These are phyloP conservation scores for Trididemnum nubilum DNA, from an alignment of 23 tunicate genomes.

Conservation along the genomic window DNA sequence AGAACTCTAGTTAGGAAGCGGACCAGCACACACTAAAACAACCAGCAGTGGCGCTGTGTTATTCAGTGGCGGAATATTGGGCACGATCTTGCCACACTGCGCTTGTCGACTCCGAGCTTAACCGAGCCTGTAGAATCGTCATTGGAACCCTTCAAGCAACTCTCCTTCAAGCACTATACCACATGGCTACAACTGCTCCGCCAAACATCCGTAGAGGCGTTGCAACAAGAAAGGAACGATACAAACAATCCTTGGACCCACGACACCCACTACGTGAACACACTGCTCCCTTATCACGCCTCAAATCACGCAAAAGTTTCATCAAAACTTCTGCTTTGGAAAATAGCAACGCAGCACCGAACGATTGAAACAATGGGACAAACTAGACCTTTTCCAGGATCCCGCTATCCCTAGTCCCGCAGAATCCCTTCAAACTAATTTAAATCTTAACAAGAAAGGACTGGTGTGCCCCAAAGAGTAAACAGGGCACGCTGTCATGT, in stretches of 20 bases:
- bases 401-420: not conserved
- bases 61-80: not conserved
- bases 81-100: not conserved
- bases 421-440: not conserved
- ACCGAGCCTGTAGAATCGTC: not conserved
- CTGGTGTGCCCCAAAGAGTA: not conserved
- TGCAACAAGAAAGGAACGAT: not conserved
- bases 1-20: not conserved
- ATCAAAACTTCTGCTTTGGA: not conserved
- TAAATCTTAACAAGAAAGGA: not conserved
- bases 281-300: not conserved
- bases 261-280: not conserved
- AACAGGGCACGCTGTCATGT: not conserved
- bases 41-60: not conserved
- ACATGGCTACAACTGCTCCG: not conserved
- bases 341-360: not conserved
- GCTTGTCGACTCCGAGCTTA: not conserved
- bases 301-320: not conserved
- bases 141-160: conserved; percentile 4
- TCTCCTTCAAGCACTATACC: not conserved
- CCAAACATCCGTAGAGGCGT: not conserved
- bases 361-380: not conserved
- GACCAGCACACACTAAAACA: not conserved
- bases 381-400: not conserved
- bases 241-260: not conserved